Base-by-base conservation (phyloP, 2,113 vertebrate genomes). In the Rhinolophus ferrumequinum region DNA sequence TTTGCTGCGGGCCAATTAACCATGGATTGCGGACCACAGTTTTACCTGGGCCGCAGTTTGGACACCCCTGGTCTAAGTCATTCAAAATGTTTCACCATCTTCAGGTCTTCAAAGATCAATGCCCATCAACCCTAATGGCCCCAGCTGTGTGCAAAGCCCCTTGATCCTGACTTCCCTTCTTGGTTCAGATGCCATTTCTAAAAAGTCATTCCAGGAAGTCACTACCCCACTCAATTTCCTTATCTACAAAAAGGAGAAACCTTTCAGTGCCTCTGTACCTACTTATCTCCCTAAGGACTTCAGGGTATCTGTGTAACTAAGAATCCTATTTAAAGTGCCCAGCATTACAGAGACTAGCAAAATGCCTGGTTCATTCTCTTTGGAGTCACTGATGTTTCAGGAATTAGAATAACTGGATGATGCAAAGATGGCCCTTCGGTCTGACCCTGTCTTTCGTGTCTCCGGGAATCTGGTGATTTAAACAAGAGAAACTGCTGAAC, bases 161-260 rank as follows among this genome's bases (percentile, higher is more conserved):
- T 30, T 19, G 50, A 18, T n/a, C 30, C 54, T 72, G 54, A 73
- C 86, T 91, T 94, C 77, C 56, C 10, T 60, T 72, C 79, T 69
- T 73, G 73, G n/a, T 69, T 67, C 73, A 24, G 60, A 90, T 0
- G 2, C 41, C 38, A 28, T 84, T 69, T 79, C 41, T 92, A 72
- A 73, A 97, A 96, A 76, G 19, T 60, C 35, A 60, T 62, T 73
- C 58, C 44, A 85, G 54, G 56, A 93, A 89, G 73, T 97, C 91
- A 94, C 81, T 93, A 84, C 82, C 88, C 52, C 82, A 69, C 54
- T 91, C 54, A 47, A 73, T 66, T 91, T 91, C 88, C 94, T 90
- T 93, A 66, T 89, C 95, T 80, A 47, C 26, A 13, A 88, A 94
- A 94, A 96, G 60, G 73, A 94, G 58, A 94, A 86, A 77, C n/a